A percentile compares a stretch with the other conserved stretches of the same genome.
Conservation (phyloP, 2,113 vertebrate genomes). For the Ptilorrhoa leucosticta region DNA sequence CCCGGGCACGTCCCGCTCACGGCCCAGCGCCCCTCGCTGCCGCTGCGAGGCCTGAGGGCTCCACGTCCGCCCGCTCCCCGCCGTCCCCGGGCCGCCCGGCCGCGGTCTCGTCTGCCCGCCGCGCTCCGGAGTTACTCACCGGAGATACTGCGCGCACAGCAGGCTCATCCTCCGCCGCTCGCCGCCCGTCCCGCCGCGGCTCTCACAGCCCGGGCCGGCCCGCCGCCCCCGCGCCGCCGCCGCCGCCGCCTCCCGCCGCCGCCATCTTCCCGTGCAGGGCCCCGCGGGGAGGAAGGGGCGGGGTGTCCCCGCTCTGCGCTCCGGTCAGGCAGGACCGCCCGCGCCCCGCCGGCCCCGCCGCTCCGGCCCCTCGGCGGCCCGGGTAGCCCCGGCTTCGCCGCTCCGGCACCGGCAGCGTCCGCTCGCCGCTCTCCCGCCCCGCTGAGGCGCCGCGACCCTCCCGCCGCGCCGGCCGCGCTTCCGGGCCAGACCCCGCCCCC, state of each 20-base stretch:
- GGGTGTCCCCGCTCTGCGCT: background rate
- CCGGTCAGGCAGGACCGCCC: background rate
- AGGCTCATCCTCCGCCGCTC: conserved; percentile 79
- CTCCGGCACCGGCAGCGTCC: background rate
- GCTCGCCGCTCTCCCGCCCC: no score
- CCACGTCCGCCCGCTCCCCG: background rate
- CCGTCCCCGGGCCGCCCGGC: background rate
- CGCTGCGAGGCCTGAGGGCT: background rate
- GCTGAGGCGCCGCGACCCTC: background rate
- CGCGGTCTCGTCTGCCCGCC: background rate
- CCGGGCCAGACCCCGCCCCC: background rate
- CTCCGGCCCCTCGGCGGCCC: background rate
- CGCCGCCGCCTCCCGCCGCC: no score
- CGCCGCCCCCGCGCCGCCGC: no score
- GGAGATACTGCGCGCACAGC: conserved; percentile 81
- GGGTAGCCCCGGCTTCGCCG: background rate
- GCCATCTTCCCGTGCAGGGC: no score
- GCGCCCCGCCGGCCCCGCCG: no score
- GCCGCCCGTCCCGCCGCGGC: conserved; percentile 42
- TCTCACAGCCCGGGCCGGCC: conserved; percentile 13
- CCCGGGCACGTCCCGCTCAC: background rate
- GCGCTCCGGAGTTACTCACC: conserved; percentile 58
- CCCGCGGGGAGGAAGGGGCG: background rate
- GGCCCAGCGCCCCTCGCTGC: background rate
- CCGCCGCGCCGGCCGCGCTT: background rate